Evolutionary conservation across 2,113 vertebrate genomes (phyloP), one percentile per base, ranked within the genome.

Genomic region (Fregetta grallaria): DNA sequence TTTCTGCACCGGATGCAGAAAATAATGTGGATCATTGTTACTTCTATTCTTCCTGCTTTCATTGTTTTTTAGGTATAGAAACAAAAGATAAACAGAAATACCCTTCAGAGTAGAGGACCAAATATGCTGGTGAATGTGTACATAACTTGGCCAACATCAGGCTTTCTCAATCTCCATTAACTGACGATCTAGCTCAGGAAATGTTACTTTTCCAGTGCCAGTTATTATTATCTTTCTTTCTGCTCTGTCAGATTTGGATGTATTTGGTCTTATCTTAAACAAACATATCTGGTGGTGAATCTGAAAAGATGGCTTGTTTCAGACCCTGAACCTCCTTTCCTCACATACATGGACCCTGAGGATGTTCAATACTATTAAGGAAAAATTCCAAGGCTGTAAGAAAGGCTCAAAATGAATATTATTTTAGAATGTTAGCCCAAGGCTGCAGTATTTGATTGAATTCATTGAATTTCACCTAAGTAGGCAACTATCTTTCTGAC

Each of bases 381-480:
- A 89, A 81, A 81, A 96, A 86, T n/a, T 86, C 59, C 49, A 90
- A 88, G 84, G 66, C 79, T 82, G 30, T 74, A 92, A 93, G 59
- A 96, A 90, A 88, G 20, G 29, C 61, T 92, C 55, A 22, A 18
- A 92, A 92, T 70, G 12, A 95, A 91, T 88, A 91, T 63, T 72
- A 84, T 95, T 95, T 96, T 90, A 96, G 68, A 92, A 71, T 3
- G 12, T 32, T 94, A 79, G 92, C 95, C 86, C 77, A 82, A 88
- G 82, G 91, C 87, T 76, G 49, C 49, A 68, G 61, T 50, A 70
- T 96, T 96, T 97, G 92, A 96, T 95, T 95, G 65, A 95, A 94
- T 96, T 96, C 13, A 47, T 34, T 83, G 88, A 95, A 95, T 96
- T 96, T 94, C 86, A 96, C 91, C 91, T 94, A 95, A 92, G 63